Conservation (phyloP, 2,888 invertebrate genomes). For the Proisotoma minuta region DNA sequence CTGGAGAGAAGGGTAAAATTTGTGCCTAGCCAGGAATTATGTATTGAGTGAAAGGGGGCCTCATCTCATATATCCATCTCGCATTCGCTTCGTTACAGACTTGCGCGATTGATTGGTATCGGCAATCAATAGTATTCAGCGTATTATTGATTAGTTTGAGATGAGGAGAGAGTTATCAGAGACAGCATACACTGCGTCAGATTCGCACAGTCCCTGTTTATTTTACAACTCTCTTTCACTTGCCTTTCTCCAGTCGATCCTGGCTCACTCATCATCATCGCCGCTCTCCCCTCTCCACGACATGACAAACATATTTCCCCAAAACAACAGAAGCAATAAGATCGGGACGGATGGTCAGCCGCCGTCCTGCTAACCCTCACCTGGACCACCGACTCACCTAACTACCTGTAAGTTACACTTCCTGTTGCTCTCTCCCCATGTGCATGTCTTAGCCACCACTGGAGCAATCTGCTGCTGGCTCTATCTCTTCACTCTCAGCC, state of each 20-base stretch:
- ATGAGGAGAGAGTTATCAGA: conserved; percentile 49
- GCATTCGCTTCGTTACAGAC: conserved; percentile 38
- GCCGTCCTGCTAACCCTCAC: neutral
- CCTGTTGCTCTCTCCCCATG: neutral
- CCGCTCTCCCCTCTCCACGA: neutral
- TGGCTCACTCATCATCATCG: conserved; percentile 5
- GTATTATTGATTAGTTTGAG: conserved; percentile 49
- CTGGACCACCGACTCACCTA: neutral
- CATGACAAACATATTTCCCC: neutral
- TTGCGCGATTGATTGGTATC: conserved; percentile 47
- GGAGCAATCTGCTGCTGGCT: too few relatives aligned
- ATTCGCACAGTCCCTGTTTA: conserved; percentile 48
- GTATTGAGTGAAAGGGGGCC: conserved; percentile 19
- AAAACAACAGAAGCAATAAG: neutral
- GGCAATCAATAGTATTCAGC: conserved; percentile 48
- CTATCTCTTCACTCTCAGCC: neutral
- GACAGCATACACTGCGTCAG: conserved; percentile 48
- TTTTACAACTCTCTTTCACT: conserved; percentile 48
- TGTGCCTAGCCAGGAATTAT: conserved; percentile 12
- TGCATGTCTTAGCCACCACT: neutral
- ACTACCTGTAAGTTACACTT: neutral
- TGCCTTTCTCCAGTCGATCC: conserved; percentile 34
- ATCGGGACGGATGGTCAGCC: neutral
- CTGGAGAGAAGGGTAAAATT: conserved; percentile 36
- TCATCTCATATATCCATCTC: conserved; percentile 9